Evolutionary conservation across 2,888 invertebrate genomes (phyloP).

Genomic region (Fragum sueziense): DNA sequence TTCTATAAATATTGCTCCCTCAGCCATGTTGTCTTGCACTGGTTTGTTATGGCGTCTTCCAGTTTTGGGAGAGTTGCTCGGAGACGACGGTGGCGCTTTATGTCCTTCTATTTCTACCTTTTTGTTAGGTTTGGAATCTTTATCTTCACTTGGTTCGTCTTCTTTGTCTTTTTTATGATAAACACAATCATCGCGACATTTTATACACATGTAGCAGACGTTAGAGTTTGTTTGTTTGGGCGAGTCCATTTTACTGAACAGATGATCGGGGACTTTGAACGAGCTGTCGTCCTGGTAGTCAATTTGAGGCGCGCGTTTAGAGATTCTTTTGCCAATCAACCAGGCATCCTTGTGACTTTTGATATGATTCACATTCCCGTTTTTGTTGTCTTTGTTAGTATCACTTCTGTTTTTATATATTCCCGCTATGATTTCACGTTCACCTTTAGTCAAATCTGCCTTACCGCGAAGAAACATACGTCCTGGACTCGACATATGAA

Average conservation of each 20-base stretch:
- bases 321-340: conserved; percentile 65
- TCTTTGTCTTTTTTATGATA: conserved; percentile 1
- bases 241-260: conserved; percentile 54
- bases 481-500: conserved; percentile 63
- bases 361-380: conserved; percentile 55
- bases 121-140: neutral
- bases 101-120: conserved; percentile 36
- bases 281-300: conserved; percentile 48
- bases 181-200: conserved; percentile 43
- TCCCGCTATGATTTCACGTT: conserved; percentile 75
- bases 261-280: conserved; percentile 59
- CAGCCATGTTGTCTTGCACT: conserved; percentile 21
- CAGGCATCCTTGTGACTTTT: conserved; percentile 74
- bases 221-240: conserved; percentile 15
- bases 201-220: conserved; percentile 45
- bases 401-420: conserved; percentile 75
- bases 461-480: conserved; percentile 75
- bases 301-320: conserved; percentile 29
- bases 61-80: conserved; percentile 29
- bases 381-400: conserved; percentile 45
- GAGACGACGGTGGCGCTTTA: conserved; percentile 55
- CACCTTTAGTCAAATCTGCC: conserved; percentile 74
- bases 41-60: conserved; percentile 25
- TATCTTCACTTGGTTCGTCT: neutral
- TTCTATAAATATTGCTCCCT: conserved; percentile 56